Evolutionary conservation across 1,140 invertebrate species (phyloP).

Genomic region (Rhopalosiphum padi): DNA sequence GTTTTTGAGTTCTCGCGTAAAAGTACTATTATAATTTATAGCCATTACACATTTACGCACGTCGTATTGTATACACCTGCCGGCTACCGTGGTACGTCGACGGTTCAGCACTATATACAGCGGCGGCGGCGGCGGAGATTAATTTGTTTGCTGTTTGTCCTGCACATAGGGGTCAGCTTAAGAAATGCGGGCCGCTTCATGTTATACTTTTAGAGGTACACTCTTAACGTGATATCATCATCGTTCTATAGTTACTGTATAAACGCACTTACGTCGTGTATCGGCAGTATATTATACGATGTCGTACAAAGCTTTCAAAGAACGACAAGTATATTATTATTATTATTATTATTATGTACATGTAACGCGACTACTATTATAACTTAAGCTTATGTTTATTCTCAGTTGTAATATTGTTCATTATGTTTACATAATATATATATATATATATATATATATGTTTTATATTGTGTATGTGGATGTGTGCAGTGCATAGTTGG

Average conservation of each 20-base stretch:
- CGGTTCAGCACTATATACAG: background rate
- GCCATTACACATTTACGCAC: background rate
- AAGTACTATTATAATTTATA: background rate
- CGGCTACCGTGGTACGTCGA: background rate
- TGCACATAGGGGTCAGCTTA: slow-evolving; percentile 16
- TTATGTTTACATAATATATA: too few relatives aligned
- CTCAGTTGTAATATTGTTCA: background rate
- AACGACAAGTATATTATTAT: background rate
- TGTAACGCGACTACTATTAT: background rate
- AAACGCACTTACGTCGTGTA: background rate
- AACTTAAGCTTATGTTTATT: background rate
- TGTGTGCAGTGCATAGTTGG: background rate
- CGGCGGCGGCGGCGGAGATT: background rate
- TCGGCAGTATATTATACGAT: background rate
- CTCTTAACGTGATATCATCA: background rate
- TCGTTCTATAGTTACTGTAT: background rate
- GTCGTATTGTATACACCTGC: background rate
- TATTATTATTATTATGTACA: too few relatives aligned
- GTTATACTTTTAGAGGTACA: background rate
- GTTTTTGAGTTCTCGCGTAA: background rate
- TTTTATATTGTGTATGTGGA: too few relatives aligned
- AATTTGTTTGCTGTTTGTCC: background rate
- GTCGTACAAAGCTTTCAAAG: background rate
- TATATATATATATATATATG: too few relatives aligned
- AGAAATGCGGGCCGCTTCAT: slow-evolving; percentile 12